Evolutionary conservation across 2,113 vertebrate species (phyloP), one percentile per base, ranked within the genome.

Genomic region (Corythaixoides concolor): DNA sequence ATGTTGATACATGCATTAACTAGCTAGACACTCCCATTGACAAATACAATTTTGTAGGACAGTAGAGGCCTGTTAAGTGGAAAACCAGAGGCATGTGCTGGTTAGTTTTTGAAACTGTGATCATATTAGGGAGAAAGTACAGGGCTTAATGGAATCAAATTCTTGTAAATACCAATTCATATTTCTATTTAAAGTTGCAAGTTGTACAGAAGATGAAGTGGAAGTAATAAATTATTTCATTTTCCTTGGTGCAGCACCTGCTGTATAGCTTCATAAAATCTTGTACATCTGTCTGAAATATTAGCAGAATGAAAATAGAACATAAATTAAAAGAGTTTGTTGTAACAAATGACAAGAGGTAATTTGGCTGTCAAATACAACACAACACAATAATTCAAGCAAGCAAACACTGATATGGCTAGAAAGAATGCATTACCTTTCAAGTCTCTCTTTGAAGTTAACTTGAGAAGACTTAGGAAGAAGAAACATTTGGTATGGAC

Each of bases 301-400:
- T 45, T 77, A 89, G 19, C 32, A 91, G 55, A 73, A 77, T 62
- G 33, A 89, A 91, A 81, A 68, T 39, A 23, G 16, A 58, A 22
- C 37, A 81, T 90, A 95, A 93, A 88, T 92, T 92, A 86, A 67
- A 88, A 77, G 47, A 23, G 30, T 77, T 88, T 93, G 55, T 93
- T 37, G 30, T 88, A 67, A 84, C 28, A 89, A 86, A 94, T 88
- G 70, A 56, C 62, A 88, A 67, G 24, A 73, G 45, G 41, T 74
- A 93, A 86, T 96, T 90, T 89, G 37, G 37, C 60, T 86, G 75
- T 90, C 86, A 90, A 76, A 76, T 74, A 50, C 24, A 93, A 83
- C 2, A 4, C 49, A 83, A 58, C 79, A 74, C 59, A 88, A 33
- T 94, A 88, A 84, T 81, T 90, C 55, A 81, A 62, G 15, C 37